phyloP scores from a whole-genome alignment of 2,888 invertebrate species.

The Dynastes grantii region DNA sequence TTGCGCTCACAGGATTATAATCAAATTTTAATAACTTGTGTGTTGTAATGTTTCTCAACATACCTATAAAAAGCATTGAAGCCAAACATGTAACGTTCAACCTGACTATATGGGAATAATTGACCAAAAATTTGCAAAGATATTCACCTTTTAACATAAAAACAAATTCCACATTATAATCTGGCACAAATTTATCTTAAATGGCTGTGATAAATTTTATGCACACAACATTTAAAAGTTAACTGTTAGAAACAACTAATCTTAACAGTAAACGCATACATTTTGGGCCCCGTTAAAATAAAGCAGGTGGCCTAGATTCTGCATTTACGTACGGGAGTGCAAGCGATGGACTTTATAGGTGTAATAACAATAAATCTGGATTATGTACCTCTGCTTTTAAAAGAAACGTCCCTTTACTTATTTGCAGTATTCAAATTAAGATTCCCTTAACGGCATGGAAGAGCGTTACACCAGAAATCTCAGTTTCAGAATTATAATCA shows the following conservation, averaged over 20 bases:
- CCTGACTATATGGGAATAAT: too few relatives aligned
- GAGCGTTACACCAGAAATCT: not conserved
- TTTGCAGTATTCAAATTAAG: constrained; percentile 22
- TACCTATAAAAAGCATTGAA: too few relatives aligned
- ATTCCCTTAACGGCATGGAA: constrained; percentile 3
- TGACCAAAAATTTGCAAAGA: too few relatives aligned
- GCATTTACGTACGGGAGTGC: constrained; percentile 34
- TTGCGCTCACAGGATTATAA: too few relatives aligned
- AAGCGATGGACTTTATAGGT: constrained; percentile 36
- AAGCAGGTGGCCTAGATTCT: constrained; percentile 3
- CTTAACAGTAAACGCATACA: not conserved
- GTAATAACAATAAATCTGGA: constrained; percentile 46
- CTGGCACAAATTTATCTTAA: too few relatives aligned
- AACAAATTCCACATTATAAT: too few relatives aligned
- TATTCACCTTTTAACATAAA: too few relatives aligned
- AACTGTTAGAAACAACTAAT: not conserved
- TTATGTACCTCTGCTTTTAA: constrained; percentile 32
- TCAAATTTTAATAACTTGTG: too few relatives aligned
- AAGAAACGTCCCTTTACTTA: constrained; percentile 19
- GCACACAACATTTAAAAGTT: too few relatives aligned
- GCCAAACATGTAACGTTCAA: too few relatives aligned
- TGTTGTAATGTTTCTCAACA: too few relatives aligned
- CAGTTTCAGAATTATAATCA: not conserved
- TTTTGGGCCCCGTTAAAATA: not conserved
- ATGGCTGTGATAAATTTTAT: too few relatives aligned